Evolutionary conservation across 2,113 vertebrate species (phyloP).

Genomic region (Nyctereutes procyonoides): DNA sequence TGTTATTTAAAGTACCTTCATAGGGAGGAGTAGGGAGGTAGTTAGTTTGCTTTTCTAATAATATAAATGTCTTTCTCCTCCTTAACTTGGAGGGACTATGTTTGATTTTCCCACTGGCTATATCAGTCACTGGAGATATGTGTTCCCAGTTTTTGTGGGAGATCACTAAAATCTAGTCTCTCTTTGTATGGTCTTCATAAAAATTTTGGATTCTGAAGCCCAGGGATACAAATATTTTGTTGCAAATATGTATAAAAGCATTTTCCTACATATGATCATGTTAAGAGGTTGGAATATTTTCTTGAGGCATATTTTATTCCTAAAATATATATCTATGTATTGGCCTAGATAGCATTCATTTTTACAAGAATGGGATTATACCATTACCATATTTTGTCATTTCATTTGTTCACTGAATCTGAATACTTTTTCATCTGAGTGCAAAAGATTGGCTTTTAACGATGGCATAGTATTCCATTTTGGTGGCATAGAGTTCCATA

Average conservation of each 20-base stretch:
- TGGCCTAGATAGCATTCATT: neutral
- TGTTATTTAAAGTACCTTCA: neutral
- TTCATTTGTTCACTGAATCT: neutral
- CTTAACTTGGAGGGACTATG: neutral
- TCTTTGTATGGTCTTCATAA: neutral
- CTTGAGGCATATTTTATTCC: neutral
- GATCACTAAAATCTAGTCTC: neutral
- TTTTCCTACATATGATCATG: neutral
- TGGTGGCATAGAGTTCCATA: neutral
- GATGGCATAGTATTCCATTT: neutral
- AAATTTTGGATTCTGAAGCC: neutral
- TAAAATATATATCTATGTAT: neutral
- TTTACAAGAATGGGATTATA: neutral
- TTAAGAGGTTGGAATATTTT: constrained; percentile 13
- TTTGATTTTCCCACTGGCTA: neutral
- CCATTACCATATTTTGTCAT: neutral
- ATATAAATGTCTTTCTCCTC: neutral
- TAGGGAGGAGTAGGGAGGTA: no score
- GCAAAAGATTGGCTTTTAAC: neutral
- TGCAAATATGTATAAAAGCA: neutral
- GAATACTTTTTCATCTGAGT: constrained; percentile 3
- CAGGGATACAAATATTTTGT: neutral
- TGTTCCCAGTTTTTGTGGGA: neutral
- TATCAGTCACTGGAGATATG: neutral
- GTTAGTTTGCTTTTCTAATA: constrained; percentile 4